Percentiles rank a stretch among this genome's conserved stretches.
These are phyloP conservation scores for Thera britannica DNA, from an alignment of 2,888 invertebrate genomes.

Conservation along the genomic window DNA sequence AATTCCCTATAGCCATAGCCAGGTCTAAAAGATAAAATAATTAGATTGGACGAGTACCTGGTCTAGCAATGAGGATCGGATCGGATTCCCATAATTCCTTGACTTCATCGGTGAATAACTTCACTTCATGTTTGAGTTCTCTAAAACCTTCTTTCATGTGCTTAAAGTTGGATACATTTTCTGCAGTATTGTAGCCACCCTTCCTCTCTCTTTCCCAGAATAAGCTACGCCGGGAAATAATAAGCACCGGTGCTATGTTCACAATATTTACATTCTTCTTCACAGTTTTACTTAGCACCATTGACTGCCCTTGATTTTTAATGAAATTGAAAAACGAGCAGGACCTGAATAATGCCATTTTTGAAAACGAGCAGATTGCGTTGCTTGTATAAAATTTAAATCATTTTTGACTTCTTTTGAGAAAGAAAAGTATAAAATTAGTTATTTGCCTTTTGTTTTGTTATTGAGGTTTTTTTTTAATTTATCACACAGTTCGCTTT, in stretches of 20 bases:
- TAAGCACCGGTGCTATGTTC: conserved; percentile 43
- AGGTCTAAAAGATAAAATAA: no score
- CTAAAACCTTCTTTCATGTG: conserved; percentile 87
- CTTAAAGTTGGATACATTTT: conserved; percentile 76
- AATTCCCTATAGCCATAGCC: no score
- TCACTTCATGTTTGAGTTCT: conserved; percentile 87
- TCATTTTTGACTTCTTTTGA: no score
- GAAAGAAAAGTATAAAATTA: no score
- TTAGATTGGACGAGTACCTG: conserved; percentile 65
- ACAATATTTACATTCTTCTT: conserved; percentile 45
- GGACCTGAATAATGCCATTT: conserved; percentile 50
- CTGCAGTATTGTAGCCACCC: conserved; percentile 82
- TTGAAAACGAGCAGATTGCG: conserved; percentile 2
- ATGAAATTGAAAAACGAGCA: conserved; percentile 44
- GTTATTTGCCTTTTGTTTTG: no score
- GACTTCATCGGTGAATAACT: conserved; percentile 87
- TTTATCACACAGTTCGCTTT: no score
- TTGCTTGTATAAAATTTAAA: no score
- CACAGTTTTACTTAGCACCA: conserved; percentile 51
- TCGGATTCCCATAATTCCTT: conserved; percentile 87
- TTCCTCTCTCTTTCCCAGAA: conserved; percentile 86
- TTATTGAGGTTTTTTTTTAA: no score
- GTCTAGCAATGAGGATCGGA: conserved; percentile 82
- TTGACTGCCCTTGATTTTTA: conserved; percentile 50
- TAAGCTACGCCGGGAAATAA: conserved; percentile 57